These are phyloP conservation scores for Perizoma affinitatum DNA, from an alignment of 2,888 invertebrate genomes.

Conservation along the genomic window DNA sequence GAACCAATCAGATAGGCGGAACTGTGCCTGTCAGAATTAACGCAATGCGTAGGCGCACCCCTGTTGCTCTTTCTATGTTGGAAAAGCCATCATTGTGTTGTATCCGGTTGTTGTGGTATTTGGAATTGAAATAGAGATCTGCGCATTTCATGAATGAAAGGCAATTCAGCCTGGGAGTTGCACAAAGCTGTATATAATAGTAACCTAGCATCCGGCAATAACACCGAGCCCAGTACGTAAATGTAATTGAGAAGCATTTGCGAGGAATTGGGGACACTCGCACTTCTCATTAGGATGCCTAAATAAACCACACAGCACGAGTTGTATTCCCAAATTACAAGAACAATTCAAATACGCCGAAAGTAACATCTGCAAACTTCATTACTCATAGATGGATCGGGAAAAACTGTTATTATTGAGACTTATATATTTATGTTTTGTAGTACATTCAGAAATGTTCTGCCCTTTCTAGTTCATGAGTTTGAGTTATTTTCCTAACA, in stretches of 20 bases:
- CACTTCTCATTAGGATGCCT: constrained; percentile 15
- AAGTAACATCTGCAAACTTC: constrained; percentile 14
- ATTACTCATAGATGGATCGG: constrained; percentile 9
- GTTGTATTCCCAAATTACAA: constrained; percentile 25
- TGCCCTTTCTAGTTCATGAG: no score
- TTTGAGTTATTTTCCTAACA: no score
- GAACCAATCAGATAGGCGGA: constrained; percentile 73
- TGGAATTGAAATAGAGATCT: constrained; percentile 41
- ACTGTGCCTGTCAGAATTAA: constrained; percentile 71
- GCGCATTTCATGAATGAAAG: constrained; percentile 36
- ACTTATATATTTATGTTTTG: neutral
- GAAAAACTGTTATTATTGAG: constrained; percentile 2
- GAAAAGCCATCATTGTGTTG: constrained; percentile 60
- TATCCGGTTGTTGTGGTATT: constrained; percentile 53
- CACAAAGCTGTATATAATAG: constrained; percentile 31
- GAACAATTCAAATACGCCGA: constrained; percentile 21
- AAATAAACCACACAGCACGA: constrained; percentile 19
- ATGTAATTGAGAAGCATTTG: constrained; percentile 26
- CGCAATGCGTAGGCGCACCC: constrained; percentile 76
- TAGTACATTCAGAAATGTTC: no score
- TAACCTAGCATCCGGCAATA: constrained; percentile 31
- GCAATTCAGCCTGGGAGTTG: constrained; percentile 28
- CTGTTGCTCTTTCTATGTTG: constrained; percentile 54
- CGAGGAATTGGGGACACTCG: constrained; percentile 20
- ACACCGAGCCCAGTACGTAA: constrained; percentile 31